A percentile compares a stretch with the other conserved stretches of the same genome.
Evolutionary conservation across 2,888 invertebrate species (phyloP).

Genomic region (Drosophila hamatofila): DNA sequence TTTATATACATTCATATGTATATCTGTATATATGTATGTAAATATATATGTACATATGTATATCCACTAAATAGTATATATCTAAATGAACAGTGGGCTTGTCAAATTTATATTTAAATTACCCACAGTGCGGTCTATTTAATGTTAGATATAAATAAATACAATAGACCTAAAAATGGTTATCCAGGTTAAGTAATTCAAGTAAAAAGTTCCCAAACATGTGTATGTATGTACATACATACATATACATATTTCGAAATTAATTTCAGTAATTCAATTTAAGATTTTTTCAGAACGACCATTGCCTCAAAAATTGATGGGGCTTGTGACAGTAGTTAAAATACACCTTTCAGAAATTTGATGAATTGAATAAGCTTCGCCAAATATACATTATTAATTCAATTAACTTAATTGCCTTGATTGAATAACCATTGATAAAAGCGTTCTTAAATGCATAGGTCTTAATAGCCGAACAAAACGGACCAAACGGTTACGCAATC

Average conservation of each 20-base stretch:
- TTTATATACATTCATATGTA: too few relatives aligned
- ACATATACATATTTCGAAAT: background rate
- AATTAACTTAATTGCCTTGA: slow-evolving; percentile 50
- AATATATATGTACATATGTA: too few relatives aligned
- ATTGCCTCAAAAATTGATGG: slow-evolving; percentile 4
- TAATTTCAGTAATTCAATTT: background rate
- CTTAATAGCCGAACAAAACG: slow-evolving; percentile 21
- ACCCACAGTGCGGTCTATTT: background rate
- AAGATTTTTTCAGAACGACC: background rate
- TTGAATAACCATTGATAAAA: slow-evolving; percentile 32
- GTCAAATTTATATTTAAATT: background rate
- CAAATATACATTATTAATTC: slow-evolving; percentile 26
- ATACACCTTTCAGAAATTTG: slow-evolving; percentile 22
- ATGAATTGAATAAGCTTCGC: slow-evolving; percentile 30
- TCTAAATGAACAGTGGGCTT: background rate
- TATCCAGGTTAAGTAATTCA: slow-evolving; percentile 9
- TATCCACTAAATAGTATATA: too few relatives aligned
- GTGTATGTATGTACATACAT: too few relatives aligned
- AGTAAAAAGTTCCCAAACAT: too few relatives aligned
- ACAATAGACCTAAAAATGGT: background rate
- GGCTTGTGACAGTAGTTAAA: background rate
- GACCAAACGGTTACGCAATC: slow-evolving; percentile 13
- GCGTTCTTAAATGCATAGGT: background rate
- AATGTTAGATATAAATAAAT: background rate
- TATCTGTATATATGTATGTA: background rate